Evolutionary conservation across 2,888 invertebrate species (phyloP).

Genomic region (Gastrophysa polygoni): DNA sequence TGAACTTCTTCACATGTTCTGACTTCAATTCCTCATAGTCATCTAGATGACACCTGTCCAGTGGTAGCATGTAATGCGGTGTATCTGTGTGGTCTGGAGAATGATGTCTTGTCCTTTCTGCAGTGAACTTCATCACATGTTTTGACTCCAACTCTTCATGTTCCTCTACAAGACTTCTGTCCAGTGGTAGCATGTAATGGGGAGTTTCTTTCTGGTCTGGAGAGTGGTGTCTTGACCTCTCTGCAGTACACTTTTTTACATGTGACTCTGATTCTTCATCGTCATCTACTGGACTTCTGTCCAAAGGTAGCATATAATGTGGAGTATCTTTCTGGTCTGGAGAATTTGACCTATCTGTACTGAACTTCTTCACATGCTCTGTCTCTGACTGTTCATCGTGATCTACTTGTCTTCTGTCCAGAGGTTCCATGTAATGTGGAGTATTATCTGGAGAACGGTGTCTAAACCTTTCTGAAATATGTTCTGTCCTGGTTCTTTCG

Average conservation of each 20-base stretch:
- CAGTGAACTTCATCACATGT: too few relatives aligned
- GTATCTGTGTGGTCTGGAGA: constrained; percentile 11
- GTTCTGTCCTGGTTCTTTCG: neutral
- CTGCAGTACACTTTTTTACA: too few relatives aligned
- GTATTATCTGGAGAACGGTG: constrained; percentile 28
- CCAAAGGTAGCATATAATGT: constrained; percentile 24
- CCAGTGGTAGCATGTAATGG: constrained; percentile 39
- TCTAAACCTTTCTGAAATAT: neutral
- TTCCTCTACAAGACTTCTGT: constrained; percentile 38
- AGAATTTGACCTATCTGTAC: neutral
- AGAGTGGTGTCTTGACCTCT: neutral
- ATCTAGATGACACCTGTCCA: constrained; percentile 22
- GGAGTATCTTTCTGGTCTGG: constrained; percentile 15
- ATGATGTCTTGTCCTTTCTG: constrained; percentile 5
- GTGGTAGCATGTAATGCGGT: constrained; percentile 31
- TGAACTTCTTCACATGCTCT: neutral
- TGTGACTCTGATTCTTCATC: too few relatives aligned
- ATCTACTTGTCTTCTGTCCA: constrained; percentile 39
- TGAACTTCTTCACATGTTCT: neutral
- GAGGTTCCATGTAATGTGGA: constrained; percentile 51
- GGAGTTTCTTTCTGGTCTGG: constrained; percentile 24
- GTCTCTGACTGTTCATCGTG: neutral
- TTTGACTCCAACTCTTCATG: neutral
- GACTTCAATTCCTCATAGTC: neutral
- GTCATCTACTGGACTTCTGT: neutral